phyloP scores from a whole-genome alignment of 1,140 invertebrate genomes.

The Phymastichus coffea region DNA sequence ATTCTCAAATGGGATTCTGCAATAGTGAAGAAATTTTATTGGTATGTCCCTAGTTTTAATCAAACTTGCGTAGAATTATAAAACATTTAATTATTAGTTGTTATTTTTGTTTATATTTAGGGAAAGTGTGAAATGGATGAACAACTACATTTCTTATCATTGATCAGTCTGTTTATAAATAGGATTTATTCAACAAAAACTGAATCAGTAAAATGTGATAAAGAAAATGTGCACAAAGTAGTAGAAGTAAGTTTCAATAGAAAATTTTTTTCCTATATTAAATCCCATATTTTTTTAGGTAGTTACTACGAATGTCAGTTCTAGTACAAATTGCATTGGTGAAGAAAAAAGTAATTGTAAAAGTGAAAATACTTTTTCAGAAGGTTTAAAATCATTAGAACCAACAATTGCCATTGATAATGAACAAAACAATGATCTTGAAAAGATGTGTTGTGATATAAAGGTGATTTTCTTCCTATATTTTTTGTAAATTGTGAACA shows the following conservation, averaged over 20 bases:
- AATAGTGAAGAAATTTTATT: conserved; percentile 27
- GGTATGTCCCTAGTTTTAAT: too few relatives aligned
- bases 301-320: neutral
- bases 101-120: conserved; percentile 13
- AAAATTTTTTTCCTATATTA: neutral
- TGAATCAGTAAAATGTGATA: neutral
- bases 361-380: neutral
- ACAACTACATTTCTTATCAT: conserved; percentile 26
- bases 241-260: neutral
- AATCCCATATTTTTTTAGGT: conserved; percentile 2
- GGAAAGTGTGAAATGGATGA: conserved; percentile 28
- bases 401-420: neutral
- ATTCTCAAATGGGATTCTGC: conserved; percentile 31
- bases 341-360: neutral
- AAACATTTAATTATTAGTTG: neutral
- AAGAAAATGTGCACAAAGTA: neutral
- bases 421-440: neutral
- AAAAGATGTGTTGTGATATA: neutral
- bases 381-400: neutral
- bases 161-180: conserved; percentile 26
- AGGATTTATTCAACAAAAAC: conserved; percentile 3
- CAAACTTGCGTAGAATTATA: too few relatives aligned
- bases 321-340: neutral
- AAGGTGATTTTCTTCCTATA: neutral
- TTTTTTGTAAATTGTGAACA: neutral